A percentile compares a stretch with the other conserved stretches of the same genome.
These are phyloP conservation scores for Lasioglossum vierecki DNA, from an alignment of 2,888 invertebrate species.

Conservation along the genomic window DNA sequence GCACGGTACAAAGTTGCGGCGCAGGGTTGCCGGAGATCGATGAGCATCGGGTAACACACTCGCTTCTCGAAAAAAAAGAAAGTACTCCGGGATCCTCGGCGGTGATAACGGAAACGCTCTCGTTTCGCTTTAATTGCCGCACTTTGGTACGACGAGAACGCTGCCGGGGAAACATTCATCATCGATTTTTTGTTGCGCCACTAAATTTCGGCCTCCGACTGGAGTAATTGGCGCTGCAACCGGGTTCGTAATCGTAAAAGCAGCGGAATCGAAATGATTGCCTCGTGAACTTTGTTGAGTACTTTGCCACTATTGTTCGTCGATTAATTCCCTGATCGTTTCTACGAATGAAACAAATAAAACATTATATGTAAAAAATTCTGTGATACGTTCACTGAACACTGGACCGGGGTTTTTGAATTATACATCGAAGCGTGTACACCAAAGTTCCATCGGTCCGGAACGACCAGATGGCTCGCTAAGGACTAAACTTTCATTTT, in stretches of 20 bases:
- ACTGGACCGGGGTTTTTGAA: no score
- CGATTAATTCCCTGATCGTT: no score
- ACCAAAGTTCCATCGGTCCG: neutral
- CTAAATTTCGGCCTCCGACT: neutral
- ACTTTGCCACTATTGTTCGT: neutral
- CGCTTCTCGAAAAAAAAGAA: neutral
- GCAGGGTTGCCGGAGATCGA: constrained; percentile 40
- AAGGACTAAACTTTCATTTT: neutral
- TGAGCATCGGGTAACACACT: constrained; percentile 15
- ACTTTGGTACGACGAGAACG: neutral
- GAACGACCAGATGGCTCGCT: neutral
- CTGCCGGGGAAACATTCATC: constrained; percentile 16
- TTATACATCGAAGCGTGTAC: neutral
- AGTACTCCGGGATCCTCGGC: neutral
- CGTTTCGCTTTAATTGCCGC: constrained; percentile 7
- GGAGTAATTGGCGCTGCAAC: neutral
- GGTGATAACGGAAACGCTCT: neutral
- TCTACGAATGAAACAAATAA: no score
- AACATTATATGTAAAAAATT: no score
- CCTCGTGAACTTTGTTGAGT: neutral
- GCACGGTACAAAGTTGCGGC: neutral
- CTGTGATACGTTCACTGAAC: no score
- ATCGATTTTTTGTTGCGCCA: constrained; percentile 13
- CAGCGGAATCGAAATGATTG: neutral
- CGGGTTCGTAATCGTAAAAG: neutral